Evolutionary conservation across 2,797 vertebrate genomes (phyloP).

Genomic region (Lithobates pipiens): DNA sequence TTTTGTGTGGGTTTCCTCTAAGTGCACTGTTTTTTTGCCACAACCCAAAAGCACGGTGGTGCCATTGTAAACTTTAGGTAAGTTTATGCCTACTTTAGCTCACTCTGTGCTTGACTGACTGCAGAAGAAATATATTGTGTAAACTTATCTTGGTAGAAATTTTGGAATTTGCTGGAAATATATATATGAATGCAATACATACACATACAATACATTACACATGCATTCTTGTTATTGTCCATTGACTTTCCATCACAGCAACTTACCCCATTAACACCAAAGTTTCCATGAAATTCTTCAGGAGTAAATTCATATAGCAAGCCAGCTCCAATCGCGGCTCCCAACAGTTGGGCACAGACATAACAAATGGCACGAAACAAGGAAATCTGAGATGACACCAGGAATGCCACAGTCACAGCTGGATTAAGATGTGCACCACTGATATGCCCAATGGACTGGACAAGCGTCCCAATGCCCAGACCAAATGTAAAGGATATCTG

Average conservation of each 20-base stretch:
- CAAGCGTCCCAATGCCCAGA: constrained; percentile 77
- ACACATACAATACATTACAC: no score
- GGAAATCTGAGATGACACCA: constrained; percentile 80
- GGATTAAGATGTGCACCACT: constrained; percentile 80
- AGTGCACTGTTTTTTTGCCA: no score
- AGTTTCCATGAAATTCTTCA: constrained; percentile 69
- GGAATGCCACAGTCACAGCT: constrained; percentile 77
- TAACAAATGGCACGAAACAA: constrained; percentile 74
- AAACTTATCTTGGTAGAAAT: no score
- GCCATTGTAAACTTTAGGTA: no score
- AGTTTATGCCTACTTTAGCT: no score
- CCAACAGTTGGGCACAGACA: constrained; percentile 74
- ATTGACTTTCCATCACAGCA: neutral
- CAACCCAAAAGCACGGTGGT: no score
- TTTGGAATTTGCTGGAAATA: no score
- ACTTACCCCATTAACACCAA: constrained; percentile 79
- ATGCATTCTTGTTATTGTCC: neutral
- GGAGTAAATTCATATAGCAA: constrained; percentile 77
- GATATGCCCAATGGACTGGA: constrained; percentile 76
- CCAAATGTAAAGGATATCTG: constrained; percentile 79
- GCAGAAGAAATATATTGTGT: no score
- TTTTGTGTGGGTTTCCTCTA: no score
- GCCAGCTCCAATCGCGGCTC: constrained; percentile 75
- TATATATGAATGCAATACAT: no score
- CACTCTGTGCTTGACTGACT: no score